Evolutionary conservation across 1,140 invertebrate genomes (phyloP).

Genomic region (Trichomalopsis sarcophagae): DNA sequence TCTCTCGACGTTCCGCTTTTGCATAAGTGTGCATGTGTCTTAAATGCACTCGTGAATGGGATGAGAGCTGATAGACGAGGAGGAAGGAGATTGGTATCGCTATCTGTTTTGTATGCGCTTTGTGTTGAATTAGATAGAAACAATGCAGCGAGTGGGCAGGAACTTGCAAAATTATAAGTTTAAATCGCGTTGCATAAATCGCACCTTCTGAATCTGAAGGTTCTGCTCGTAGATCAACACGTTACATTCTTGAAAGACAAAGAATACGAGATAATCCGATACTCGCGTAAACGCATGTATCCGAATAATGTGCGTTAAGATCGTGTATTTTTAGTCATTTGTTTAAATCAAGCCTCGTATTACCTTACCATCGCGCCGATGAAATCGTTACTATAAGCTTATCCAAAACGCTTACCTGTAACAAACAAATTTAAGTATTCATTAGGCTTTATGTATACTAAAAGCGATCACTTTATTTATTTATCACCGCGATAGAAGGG

Average conservation of each 20-base stretch:
- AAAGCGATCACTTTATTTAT: neutral
- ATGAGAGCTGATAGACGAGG: neutral
- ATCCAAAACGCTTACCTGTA: slow-evolving; percentile 20
- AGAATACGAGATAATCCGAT: neutral
- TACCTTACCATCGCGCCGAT: slow-evolving; percentile 7
- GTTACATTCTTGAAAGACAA: too few species aligned
- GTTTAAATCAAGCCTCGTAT: slow-evolving; percentile 14
- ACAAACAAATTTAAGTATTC: slow-evolving; percentile 18
- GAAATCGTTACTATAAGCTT: neutral
- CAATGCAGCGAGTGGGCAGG: neutral
- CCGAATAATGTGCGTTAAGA: neutral
- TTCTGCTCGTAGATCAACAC: too few species aligned
- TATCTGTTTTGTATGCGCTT: neutral
- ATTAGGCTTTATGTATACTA: neutral
- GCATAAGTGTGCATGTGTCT: neutral
- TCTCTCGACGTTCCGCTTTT: neutral
- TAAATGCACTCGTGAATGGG: neutral
- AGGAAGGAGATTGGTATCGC: neutral
- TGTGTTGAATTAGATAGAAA: neutral
- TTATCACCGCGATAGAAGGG: slow-evolving; percentile 5
- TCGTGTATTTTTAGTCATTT: too few species aligned
- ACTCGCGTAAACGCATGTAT: neutral
- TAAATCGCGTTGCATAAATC: too few species aligned
- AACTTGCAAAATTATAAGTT: too few species aligned
- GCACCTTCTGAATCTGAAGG: too few species aligned